Percentiles rank a stretch among this genome's conserved stretches.
Evolutionary conservation across 53 echinoderm and acorn worm species (phyloP).

Genomic region (Arbacia lixula): DNA sequence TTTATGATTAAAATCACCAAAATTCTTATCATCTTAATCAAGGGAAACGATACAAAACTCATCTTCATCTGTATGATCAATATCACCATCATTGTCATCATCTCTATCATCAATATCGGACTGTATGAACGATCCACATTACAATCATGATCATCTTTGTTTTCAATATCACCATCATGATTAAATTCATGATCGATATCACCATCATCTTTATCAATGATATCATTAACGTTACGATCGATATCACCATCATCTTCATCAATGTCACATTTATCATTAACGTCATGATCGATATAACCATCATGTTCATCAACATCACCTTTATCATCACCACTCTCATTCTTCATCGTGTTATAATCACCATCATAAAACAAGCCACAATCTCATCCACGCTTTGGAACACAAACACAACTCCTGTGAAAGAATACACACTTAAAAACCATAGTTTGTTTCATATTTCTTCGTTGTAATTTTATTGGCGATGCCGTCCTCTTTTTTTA

Average conservation of each 20-base stretch:
- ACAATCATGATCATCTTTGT: too few species aligned
- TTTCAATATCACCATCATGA: too few species aligned
- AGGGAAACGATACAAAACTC: too few species aligned
- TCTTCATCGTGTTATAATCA: not conserved
- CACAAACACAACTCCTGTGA: not conserved
- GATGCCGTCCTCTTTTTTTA: conserved; percentile 9
- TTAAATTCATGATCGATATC: not conserved
- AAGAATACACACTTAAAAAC: conserved; percentile 4
- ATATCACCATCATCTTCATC: not conserved
- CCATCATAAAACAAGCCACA: not conserved
- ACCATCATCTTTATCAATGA: not conserved
- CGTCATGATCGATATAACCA: not conserved
- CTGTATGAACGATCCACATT: too few species aligned
- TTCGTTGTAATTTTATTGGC: conserved; percentile 58
- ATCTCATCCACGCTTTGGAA: not conserved
- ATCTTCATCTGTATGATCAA: too few species aligned
- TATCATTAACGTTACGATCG: not conserved
- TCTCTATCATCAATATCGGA: too few species aligned
- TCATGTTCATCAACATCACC: not conserved
- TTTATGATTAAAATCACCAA: too few species aligned
- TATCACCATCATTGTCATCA: too few species aligned
- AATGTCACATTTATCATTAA: not conserved
- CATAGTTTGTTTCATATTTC: conserved; percentile 33
- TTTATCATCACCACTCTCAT: not conserved
- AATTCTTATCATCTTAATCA: too few species aligned